Evolutionary conservation across 64 coral and sea anemone genomes (phyloP).

Genomic region (Pocillopora damicornis): DNA sequence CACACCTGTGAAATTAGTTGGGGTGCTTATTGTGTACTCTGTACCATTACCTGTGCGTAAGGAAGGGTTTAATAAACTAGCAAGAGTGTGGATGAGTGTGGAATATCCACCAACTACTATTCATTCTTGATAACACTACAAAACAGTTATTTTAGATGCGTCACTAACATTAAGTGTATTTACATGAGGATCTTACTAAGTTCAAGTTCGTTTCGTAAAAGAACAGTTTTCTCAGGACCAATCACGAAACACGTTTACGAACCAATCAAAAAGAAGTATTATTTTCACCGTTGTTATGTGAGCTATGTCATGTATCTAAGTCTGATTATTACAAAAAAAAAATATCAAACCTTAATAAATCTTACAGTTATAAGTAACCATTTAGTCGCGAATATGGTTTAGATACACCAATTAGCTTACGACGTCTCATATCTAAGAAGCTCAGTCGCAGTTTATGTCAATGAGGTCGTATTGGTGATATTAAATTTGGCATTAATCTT

Average conservation of each 20-base stretch:
- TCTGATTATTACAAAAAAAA: no score
- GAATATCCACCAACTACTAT: not conserved
- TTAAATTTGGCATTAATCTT: not conserved
- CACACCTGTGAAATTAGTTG: conserved; percentile 9
- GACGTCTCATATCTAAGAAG: not conserved
- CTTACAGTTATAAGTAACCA: not conserved
- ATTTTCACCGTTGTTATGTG: no score
- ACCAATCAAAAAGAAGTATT: no score
- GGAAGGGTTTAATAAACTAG: conserved; percentile 8
- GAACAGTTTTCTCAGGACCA: no score
- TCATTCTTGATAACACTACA: not conserved
- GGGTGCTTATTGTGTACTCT: not conserved
- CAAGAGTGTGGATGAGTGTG: not conserved
- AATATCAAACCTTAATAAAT: no score
- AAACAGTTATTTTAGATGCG: no score
- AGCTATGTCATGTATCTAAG: no score
- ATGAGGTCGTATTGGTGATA: not conserved
- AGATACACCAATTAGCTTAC: not conserved
- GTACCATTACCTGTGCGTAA: conserved; percentile 3
- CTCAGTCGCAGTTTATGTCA: not conserved
- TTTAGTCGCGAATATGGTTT: not conserved
- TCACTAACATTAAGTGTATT: no score
- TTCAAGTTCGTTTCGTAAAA: no score
- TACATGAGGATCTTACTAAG: no score
- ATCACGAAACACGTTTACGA: no score